Evolutionary conservation across 2,888 invertebrate species (phyloP), one percentile per base, ranked within the genome.

Genomic region (Orthosia gothica): DNA sequence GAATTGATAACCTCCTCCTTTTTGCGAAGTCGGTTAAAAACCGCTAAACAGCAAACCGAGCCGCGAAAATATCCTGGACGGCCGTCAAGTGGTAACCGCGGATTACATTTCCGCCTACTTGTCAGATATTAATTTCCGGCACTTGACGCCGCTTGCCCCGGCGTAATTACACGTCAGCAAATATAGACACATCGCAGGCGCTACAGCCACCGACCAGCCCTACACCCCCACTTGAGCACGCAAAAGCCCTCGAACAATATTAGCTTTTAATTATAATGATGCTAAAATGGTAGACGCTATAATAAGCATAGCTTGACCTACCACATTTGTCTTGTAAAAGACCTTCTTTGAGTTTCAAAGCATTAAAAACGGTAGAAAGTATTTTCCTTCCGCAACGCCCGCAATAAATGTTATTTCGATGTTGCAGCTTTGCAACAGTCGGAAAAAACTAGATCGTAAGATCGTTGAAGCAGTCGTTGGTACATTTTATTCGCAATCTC

Each of bases 101-200:
- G 80, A 82, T 83, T 84, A 85, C 79, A 82, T 89, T 91, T 91
- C 90, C 90, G 85, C 82, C 76, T 87, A 93, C 92, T 93, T 92
- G 93, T 90, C 92, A 91, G 91, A 93, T 93, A 93, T 94, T 95
- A 95, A 95, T 95, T 95, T 96, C 95, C 95, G 95, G 91, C 80
- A 89, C 92, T 92, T 90, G 91, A 91, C 89, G 87, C 84, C 87
- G 87, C 88, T 87, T 89, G 86, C 87, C 90, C 87, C 63, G 71
- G 77, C 86, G 89, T 90, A 91, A 94, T 93, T 92, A 91, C 89
- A 87, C 84, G 89, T 91, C 91, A 90, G 92, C 90, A 90, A 92
- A 93, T 90, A 91, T 90, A 90, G 88, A 89, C 88, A 85, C 89
- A 89, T 88, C 85, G 85, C 78, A 78, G 82, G 78, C 79, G 68